Evolutionary conservation across 2,113 vertebrate species (phyloP), one percentile per base, ranked within the genome.

Genomic region (Corvus moneduloides): DNA sequence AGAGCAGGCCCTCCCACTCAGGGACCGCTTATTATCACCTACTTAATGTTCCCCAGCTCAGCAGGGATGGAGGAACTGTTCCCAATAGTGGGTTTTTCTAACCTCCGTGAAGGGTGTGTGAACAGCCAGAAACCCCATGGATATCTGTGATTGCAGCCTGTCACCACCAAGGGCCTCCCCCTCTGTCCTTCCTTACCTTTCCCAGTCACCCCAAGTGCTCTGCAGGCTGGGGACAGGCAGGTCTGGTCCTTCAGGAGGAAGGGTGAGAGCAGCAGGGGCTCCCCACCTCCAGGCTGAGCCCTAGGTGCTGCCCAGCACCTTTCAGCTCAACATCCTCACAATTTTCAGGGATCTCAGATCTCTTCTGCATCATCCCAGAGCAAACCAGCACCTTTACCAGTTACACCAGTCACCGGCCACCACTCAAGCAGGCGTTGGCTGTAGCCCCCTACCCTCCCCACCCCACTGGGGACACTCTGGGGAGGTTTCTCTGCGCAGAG

Each of bases 1-100:
- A 64, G 55, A 95, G 30, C 92, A 85, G 37, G 62, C 62, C 90
- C 82, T 89, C 66, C 80, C 79, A 84, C 81, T 84, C 68, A 33
- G 97, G 93, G 95, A 75, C 92, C 8, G 0, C 90, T 93, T 79
- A 79, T 96, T 90, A 93, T 79, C 94, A 96, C 94, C 92, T 96
- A 74, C 92, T 95, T 96, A 81, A 88, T 96, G 97, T 86, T 97
- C 91, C 96, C 35, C 33, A 89, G 95, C 95, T 64, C 95, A 37
- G 56, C 59, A 11, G 71, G 87, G 71, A 52, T 17, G n/a, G 84
- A 58, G 63, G 91, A 81, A 59, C 71, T 72, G 37, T 80, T 97
- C 93, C 93, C 90, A 84, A 83, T 6, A 18, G 80, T 9, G 2
- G 52, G 56, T 26, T 85, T 82, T 54, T 92, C 69, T 76, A 39